Evolutionary conservation across 1,140 invertebrate genomes (phyloP).

Genomic region (Drosophila virilis): DNA sequence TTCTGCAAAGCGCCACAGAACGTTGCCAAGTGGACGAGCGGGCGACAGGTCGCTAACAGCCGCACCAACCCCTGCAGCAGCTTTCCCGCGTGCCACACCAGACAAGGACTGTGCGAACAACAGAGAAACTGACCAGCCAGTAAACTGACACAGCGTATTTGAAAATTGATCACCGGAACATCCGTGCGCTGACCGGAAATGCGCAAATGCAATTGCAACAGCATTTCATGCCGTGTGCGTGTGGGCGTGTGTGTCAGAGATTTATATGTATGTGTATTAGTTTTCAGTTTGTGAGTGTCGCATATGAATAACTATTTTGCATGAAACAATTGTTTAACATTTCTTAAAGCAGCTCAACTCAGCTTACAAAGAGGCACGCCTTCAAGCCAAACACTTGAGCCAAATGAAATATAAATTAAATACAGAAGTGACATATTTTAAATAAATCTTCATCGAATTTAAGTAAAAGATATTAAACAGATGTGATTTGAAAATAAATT

Average conservation of each 20-base stretch:
- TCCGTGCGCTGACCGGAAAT: conserved; percentile 80
- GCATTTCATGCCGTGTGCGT: conserved; percentile 24
- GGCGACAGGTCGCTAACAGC: conserved; percentile 68
- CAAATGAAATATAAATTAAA: neutral
- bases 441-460: neutral
- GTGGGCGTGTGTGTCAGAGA: conserved; percentile 11
- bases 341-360: conserved; percentile 11
- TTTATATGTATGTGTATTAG: conserved; percentile 33
- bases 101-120: conserved; percentile 9
- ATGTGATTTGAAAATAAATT: neutral
- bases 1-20: conserved; percentile 58
- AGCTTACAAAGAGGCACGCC: neutral
- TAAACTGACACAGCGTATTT: conserved; percentile 77
- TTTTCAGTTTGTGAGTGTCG: conserved; percentile 19
- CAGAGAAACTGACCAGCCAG: conserved; percentile 43
- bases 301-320: conserved; percentile 61
- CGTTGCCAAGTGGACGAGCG: conserved; percentile 56
- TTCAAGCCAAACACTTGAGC: conserved; percentile 2
- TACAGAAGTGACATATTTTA: neutral
- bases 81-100: neutral
- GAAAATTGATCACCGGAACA: conserved; percentile 83
- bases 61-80: too few relatives aligned
- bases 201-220: conserved; percentile 69
- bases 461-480: neutral
- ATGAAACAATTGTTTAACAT: conserved; percentile 57